Base-by-base conservation (phyloP, 2,888 invertebrate genomes). In the Drosophila borborema region DNA sequence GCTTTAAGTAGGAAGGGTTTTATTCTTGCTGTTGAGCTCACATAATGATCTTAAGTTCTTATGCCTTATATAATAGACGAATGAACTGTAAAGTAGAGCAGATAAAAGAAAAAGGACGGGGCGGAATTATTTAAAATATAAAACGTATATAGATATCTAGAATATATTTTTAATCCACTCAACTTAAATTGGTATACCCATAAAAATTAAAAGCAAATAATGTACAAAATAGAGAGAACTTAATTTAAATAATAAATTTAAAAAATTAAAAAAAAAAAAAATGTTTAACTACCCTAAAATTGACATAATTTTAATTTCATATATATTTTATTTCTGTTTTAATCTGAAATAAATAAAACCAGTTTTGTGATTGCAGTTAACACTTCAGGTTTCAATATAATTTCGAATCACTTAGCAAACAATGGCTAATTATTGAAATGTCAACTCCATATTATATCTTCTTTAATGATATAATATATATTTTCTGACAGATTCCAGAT, bases 1-100 rank as follows among this genome's bases (percentile, higher is more conserved):
- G 34, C 62, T 46, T 72, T 78, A 55, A 71, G 69, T 56, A 67
- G 72, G 68, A 77, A 77, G 80, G 62, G 55, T 64, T 58, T 58
- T 51, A 20, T 45, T 45, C 31, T 36, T 0, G n/a, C 1, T 0
- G 10, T 3, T 36, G 16, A 36, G 2, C 66, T 40, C 51, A 20
- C 66, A 58, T 60, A 60, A 60, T 61, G 69, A 71, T 71, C 71
- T 71, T 49, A 70, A 55, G 70, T 60, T 59, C 53, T 59, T 34
- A 45, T 45, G 31, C 31, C 36, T 20, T 20, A 41, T 20, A 41
- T 14, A 34, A 31, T 28, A 45, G 45, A 10, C 53, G 31, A 16
- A 40, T 31, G 45, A 46, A 56, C 48, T 18, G 16, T 34, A 23
- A 65, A 40, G n/a, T 31, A 40, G 38, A 66, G 38, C 31, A 46